phyloP scores from a whole-genome alignment of 2,888 invertebrate genomes.

The Syrphus vitripennis region DNA sequence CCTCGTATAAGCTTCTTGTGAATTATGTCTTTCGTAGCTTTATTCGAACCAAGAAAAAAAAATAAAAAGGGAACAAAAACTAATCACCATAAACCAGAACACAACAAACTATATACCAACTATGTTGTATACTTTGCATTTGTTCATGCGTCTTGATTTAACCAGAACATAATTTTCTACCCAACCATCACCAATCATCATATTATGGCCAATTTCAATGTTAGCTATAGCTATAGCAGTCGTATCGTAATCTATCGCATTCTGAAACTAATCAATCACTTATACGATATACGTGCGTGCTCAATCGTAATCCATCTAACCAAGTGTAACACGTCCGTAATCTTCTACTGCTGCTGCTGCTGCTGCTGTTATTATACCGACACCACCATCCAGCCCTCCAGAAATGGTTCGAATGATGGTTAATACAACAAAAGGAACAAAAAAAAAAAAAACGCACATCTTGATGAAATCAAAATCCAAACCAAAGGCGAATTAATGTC shows the following conservation, averaged over 20 bases:
- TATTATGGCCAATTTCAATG: slow-evolving; percentile 27
- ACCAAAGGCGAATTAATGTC: slow-evolving; percentile 46
- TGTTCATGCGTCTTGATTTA: slow-evolving; percentile 6
- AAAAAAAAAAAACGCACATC: not conserved
- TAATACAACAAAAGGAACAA: not conserved
- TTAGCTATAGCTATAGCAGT: not conserved
- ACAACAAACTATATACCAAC: not conserved
- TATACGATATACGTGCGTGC: slow-evolving; percentile 56
- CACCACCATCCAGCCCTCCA: not conserved
- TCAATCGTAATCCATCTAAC: slow-evolving; percentile 65
- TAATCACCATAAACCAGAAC: not conserved
- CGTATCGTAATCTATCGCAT: not conserved
- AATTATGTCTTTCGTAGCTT: not conserved
- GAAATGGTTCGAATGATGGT: not conserved
- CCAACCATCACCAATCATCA: slow-evolving; percentile 17
- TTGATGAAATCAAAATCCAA: slow-evolving; percentile 35
- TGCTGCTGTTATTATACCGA: not conserved
- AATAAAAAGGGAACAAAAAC: not conserved
- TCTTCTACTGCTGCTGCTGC: not conserved
- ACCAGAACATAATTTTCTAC: not conserved
- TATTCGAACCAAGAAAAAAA: not conserved
- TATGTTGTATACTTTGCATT: not conserved
- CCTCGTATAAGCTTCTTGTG: not conserved
- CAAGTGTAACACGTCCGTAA: slow-evolving; percentile 47
- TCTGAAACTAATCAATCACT: slow-evolving; percentile 63